Evolutionary conservation across 2,888 invertebrate species (phyloP).

Genomic region (Thumatha senex): DNA sequence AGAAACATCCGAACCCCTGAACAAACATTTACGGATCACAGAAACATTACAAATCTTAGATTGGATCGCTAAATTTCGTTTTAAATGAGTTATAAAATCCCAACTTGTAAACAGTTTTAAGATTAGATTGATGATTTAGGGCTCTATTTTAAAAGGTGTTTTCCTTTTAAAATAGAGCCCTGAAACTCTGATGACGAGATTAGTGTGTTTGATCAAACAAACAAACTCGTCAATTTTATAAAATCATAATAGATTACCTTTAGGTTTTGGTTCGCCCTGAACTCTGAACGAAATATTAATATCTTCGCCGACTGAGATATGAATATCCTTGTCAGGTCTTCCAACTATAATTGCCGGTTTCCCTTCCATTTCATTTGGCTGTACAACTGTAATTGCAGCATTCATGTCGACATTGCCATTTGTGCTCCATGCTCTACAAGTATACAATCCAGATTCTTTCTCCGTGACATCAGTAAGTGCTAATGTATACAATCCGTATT

Average conservation of each 20-base stretch:
- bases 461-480: conserved; percentile 88
- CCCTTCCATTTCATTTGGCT: conserved; percentile 84
- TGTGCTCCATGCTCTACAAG: conserved; percentile 89
- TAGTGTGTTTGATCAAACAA: no score
- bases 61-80: no score
- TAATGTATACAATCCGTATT: conserved; percentile 88
- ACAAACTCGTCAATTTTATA: no score
- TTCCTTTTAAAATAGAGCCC: no score
- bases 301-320: conserved; percentile 91
- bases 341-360: conserved; percentile 91
- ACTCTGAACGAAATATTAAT: conserved; percentile 92
- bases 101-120: no score
- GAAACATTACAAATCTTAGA: no score
- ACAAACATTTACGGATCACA: no score
- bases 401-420: conserved; percentile 89
- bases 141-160: no score
- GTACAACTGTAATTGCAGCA: conserved; percentile 88
- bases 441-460: conserved; percentile 89
- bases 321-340: conserved; percentile 89
- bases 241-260: conserved; percentile 87
- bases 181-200: no score
- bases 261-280: conserved; percentile 92
- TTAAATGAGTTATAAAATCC: no score
- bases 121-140: no score
- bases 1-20: no score